Percentiles rank a stretch among this genome's conserved stretches.
These are phyloP conservation scores for Zaprionus gabonicus DNA, from an alignment of 1,140 invertebrate species.

Conservation along the genomic window DNA sequence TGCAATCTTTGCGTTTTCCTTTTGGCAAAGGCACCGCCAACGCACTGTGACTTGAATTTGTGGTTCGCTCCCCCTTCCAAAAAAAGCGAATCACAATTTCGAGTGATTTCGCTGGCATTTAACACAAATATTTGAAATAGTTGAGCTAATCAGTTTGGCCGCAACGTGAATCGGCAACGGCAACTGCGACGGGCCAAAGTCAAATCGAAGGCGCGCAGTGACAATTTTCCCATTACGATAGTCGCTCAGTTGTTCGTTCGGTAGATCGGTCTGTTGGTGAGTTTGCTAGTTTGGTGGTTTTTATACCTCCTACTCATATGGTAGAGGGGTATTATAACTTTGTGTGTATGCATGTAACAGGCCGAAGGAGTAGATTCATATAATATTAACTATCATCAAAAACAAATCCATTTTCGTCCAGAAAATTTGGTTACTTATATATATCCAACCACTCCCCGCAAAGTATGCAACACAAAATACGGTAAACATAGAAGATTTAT, in stretches of 20 bases:
- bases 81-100: constrained; percentile 32
- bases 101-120: constrained; percentile 57
- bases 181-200: constrained; percentile 22
- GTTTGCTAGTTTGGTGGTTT: no score
- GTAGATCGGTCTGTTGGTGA: not conserved
- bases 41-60: constrained; percentile 15
- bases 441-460: no score
- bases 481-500: no score
- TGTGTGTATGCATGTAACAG: no score
- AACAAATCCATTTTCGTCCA: no score
- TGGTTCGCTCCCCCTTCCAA: not conserved
- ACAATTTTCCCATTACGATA: constrained; percentile 48
- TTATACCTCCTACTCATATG: no score
- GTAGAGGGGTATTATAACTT: no score
- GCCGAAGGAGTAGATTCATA: no score
- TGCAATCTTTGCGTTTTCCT: constrained; percentile 3
- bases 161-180: constrained; percentile 33
- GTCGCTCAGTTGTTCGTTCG: not conserved
- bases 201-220: constrained; percentile 36
- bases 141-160: constrained; percentile 45
- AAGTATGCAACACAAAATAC: no score
- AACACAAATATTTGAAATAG: constrained; percentile 64
- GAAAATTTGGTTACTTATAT: no score
- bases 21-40: constrained; percentile 26
- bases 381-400: no score